Percentiles rank a stretch among this genome's conserved stretches.
Conservation (phyloP, 2,888 invertebrate species). For the Pemphredon lugubris region DNA sequence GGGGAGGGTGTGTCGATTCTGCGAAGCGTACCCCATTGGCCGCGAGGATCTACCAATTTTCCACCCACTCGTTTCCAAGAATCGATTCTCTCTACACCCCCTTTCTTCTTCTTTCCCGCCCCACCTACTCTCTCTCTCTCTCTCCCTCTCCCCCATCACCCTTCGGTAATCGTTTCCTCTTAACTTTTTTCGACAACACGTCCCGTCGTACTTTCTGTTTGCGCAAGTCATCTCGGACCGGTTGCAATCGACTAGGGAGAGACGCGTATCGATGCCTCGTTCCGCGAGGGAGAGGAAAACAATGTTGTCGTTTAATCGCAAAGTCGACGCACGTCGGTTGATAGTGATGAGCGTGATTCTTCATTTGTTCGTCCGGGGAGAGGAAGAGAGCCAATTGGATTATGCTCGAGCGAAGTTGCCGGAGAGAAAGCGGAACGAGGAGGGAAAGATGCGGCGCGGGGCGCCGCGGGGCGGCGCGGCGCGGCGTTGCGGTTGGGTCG, state of each 20-base stretch:
- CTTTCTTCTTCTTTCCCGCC: too few relatives aligned
- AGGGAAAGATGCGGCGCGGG: slow-evolving; percentile 54
- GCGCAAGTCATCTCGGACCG: slow-evolving; percentile 26
- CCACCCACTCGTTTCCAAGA: slow-evolving; percentile 32
- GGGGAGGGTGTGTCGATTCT: slow-evolving; percentile 29
- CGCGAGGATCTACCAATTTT: slow-evolving; percentile 53
- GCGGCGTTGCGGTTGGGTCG: slow-evolving; percentile 47
- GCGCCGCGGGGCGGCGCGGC: slow-evolving; percentile 54
- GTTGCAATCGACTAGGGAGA: slow-evolving; percentile 20
- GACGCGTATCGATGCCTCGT: slow-evolving; percentile 22
- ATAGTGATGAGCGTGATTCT: slow-evolving; percentile 73
- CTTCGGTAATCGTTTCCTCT: background rate
- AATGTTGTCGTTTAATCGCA: slow-evolving; percentile 79
- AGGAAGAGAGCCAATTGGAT: slow-evolving; percentile 79
- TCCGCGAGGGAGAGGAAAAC: slow-evolving; percentile 60
- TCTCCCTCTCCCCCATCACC: too few relatives aligned
- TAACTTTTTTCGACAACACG: slow-evolving; percentile 18
- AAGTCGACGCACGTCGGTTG: slow-evolving; percentile 77
- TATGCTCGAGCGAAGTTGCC: slow-evolving; percentile 66
- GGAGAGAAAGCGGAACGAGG: slow-evolving; percentile 46
- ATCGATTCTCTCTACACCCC: slow-evolving; percentile 29
- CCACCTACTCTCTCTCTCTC: too few relatives aligned
- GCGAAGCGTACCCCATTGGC: slow-evolving; percentile 31
- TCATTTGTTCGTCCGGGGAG: slow-evolving; percentile 51
- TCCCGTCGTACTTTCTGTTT: slow-evolving; percentile 24